Conservation (phyloP, 2,888 invertebrate species). For the Drosophila robusta region DNA sequence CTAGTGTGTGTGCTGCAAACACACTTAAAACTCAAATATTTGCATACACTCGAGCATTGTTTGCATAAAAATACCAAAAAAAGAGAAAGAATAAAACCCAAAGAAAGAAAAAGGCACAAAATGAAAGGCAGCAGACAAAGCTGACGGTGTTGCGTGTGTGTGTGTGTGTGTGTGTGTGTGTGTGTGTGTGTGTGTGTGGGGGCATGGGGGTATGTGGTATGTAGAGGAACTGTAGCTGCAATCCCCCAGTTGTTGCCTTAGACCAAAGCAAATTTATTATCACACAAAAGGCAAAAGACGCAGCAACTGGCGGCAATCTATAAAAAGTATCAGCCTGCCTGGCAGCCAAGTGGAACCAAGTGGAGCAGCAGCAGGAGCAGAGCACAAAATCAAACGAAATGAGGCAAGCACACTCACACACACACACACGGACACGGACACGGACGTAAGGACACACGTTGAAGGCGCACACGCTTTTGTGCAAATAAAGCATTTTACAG, state of each 20-base stretch:
- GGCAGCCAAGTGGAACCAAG: conserved; percentile 31
- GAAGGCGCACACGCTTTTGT: conserved; percentile 63
- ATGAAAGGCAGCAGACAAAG: conserved; percentile 56
- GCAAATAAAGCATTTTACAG: conserved; percentile 75
- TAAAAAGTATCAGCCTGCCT: conserved; percentile 55
- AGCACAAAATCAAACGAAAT: conserved; percentile 79
- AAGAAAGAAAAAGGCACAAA: conserved; percentile 37
- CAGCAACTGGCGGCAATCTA: conserved; percentile 62
- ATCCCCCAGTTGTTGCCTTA: conserved; percentile 75
- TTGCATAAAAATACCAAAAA: conserved; percentile 79
- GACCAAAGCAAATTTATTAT: conserved; percentile 80
- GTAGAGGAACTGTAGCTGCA: conserved; percentile 55
- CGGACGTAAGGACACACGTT: conserved; percentile 36
- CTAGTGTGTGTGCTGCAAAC: conserved; percentile 63
- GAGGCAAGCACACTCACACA: conserved; percentile 59
- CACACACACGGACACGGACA: background rate
- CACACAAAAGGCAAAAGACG: conserved; percentile 75
- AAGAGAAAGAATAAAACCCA: conserved; percentile 34
- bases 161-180: too few species aligned
- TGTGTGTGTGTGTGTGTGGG: too few species aligned
- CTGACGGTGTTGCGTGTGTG: conserved; percentile 4
- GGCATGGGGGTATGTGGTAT: conserved; percentile 5
- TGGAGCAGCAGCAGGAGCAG: conserved; percentile 27
- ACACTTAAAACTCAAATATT: conserved; percentile 83
- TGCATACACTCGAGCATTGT: conserved; percentile 83